Evolutionary conservation across 2,797 vertebrate species (phyloP), one percentile per base, ranked within the genome.

Genomic region (Crax fasciolata): DNA sequence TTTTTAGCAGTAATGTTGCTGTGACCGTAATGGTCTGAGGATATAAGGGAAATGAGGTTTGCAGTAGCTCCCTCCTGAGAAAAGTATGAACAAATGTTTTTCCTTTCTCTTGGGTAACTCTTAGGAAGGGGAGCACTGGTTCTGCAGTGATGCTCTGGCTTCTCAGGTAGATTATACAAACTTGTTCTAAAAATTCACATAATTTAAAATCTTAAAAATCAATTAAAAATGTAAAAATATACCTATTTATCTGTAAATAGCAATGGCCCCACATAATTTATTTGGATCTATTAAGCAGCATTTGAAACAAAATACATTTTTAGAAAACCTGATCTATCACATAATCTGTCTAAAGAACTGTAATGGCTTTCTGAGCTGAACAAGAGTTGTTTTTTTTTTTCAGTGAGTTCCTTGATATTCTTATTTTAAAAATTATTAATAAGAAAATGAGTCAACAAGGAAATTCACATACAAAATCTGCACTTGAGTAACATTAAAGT

Each of bases 381-480:
- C 89, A 39, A 62, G 39, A 67, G 44, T 54, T 57, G 30, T 5
- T 32, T 35, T 85, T 62, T 62, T 17, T 90, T 90, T 87, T 76
- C 49, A 57, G 63, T 61, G 66, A 87, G 77, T 54, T 93, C 52
- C 74, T 82, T 35, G 28, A 86, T 18, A 43, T 43, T 84, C 71
- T 54, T 79, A 32, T 59, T 79, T 81, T 74, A 94, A 90, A 96
- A 96, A 81, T 23, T 49, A 71, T 30, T 73, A 38, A 8, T 71
- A 94, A 87, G 85, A 96, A 95, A 94, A 77, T 44, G 87, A 85
- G 49, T 49, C 77, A 94, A 93, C 96, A 96, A 97, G 96, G 94
- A 97, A 96, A 96, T 94, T 43, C 94, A 94, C 44, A 95, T 90
- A 95, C 96, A 96, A 94, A 95, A 86, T 30, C 96, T 82, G 80